Evolutionary conservation across 2,113 vertebrate species (phyloP), one percentile per base, ranked within the genome.

Genomic region (Illadopsis cleaveri): DNA sequence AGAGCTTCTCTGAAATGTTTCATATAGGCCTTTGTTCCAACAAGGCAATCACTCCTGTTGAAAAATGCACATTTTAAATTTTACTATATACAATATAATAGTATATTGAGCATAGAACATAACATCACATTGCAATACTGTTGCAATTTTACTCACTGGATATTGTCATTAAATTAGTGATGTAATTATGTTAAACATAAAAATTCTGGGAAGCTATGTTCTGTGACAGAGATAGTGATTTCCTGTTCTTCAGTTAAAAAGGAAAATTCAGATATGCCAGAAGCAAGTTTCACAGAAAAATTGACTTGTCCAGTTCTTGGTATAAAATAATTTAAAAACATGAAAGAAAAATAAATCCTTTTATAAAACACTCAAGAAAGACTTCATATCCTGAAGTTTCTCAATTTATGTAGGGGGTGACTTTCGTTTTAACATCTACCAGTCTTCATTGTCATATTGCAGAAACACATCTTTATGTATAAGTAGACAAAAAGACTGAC

Each of bases 381-480:
- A 71, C 35, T 79, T 92, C 50, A 45, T 51, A 87, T 71, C 66
- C 66, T 90, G 73, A 83, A 86, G 65, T 76, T 88, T 53, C 57
- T 88, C 37, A 18, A 2, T 95, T 94, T 96, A 60, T 79, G 61
- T 61, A 35, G 22, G 42, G 61, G 33, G 6, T 75, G 66, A 82
- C 58, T 81, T 93, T 85, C 31, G 2, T 92, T 89, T 93, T 87
- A 93, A 70, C 75, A 81, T 82, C 73, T 93, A 82, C 72, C 80
- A 95, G 62, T 45, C 65, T 91, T 76, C 57, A 60, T 53, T 76
- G 80, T 86, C 80, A 50, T 60, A 65, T 10, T 65, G 38, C 72
- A 73, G 69, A 91, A 89, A 76, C 25, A 50, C 54, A 78, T 93
- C 91, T 93, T 95, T 95, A 95, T 93, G 89, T 56, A 93, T 82